Conservation (phyloP, 1,140 invertebrate species). For the Drosophila orena region DNA sequence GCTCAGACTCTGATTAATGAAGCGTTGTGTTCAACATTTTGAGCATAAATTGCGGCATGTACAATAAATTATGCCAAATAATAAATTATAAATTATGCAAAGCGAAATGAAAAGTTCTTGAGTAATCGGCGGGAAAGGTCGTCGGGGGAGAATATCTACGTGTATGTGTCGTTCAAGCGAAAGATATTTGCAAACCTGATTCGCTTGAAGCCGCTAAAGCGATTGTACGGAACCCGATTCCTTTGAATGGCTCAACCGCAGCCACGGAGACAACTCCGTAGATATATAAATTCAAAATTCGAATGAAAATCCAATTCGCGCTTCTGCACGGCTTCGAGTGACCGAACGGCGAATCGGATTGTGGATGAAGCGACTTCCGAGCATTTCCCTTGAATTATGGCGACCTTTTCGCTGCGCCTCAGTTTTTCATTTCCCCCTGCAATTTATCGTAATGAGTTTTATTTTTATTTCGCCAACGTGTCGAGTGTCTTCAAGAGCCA, state of each 20-base stretch:
- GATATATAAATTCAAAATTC: slow-evolving; percentile 40
- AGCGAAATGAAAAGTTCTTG: slow-evolving; percentile 74
- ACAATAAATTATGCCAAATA: slow-evolving; percentile 78
- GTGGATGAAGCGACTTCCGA: slow-evolving; percentile 49
- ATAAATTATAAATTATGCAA: slow-evolving; percentile 81
- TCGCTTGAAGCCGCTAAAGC: slow-evolving; percentile 48
- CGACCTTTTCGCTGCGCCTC: slow-evolving; percentile 32
- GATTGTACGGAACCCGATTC: slow-evolving; percentile 45
- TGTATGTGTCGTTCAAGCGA: slow-evolving; percentile 47
- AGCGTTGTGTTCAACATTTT: slow-evolving; percentile 76
- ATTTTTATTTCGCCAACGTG: slow-evolving; percentile 70
- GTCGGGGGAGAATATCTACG: slow-evolving; percentile 24
- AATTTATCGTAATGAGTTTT: slow-evolving; percentile 68
- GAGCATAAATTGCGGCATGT: slow-evolving; percentile 75
- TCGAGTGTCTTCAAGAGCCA: slow-evolving; percentile 58
- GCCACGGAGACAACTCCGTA: slow-evolving; percentile 10
- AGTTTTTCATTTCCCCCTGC: slow-evolving; percentile 25
- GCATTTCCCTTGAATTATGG: slow-evolving; percentile 71
- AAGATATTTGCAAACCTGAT: slow-evolving; percentile 71
- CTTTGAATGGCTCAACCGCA: slow-evolving; percentile 31
- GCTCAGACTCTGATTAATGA: slow-evolving; percentile 70
- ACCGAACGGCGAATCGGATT: slow-evolving; percentile 32
- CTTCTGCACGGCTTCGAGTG: slow-evolving; percentile 32
- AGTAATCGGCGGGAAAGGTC: slow-evolving; percentile 66
- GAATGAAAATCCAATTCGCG: slow-evolving; percentile 42